phyloP scores from a whole-genome alignment of 2,113 vertebrate genomes.

The Tachysurus vachellii region DNA sequence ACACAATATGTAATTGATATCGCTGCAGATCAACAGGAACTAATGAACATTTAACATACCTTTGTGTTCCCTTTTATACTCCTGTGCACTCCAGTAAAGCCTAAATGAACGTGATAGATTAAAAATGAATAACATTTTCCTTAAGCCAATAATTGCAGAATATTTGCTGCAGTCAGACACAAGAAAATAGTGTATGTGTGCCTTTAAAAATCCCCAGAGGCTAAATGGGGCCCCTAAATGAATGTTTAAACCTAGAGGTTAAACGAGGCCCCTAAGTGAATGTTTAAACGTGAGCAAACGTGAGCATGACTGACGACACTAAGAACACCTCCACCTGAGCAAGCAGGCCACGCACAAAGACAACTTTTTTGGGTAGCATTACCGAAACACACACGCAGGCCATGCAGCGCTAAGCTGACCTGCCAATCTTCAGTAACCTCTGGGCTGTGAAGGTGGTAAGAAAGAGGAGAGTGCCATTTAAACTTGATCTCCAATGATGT shows the following conservation, averaged over 20 bases:
- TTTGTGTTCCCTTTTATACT: background rate
- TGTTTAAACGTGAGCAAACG: conserved; percentile 48
- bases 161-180: background rate
- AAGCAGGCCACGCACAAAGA: conserved; percentile 14
- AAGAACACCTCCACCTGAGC: conserved; percentile 32
- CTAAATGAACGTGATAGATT: background rate
- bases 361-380: conserved; percentile 25
- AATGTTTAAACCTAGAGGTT: conserved; percentile 27
- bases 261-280: conserved; percentile 34
- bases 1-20: conserved; percentile 10
- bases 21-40: conserved; percentile 1
- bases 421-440: conserved; percentile 36
- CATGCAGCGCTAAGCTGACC: conserved; percentile 20
- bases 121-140: conserved; percentile 4
- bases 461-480: conserved; percentile 31
- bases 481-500: conserved; percentile 49
- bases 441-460: conserved; percentile 26
- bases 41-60: conserved; percentile 16
- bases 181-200: background rate
- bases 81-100: conserved; percentile 8
- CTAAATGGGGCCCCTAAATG: conserved; percentile 7
- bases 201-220: background rate
- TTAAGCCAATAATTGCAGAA: background rate
- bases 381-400: conserved; percentile 26
- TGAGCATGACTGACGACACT: conserved; percentile 41